Base-by-base conservation (phyloP, 2,797 vertebrate species). In the Coranthus polyacanthus region DNA sequence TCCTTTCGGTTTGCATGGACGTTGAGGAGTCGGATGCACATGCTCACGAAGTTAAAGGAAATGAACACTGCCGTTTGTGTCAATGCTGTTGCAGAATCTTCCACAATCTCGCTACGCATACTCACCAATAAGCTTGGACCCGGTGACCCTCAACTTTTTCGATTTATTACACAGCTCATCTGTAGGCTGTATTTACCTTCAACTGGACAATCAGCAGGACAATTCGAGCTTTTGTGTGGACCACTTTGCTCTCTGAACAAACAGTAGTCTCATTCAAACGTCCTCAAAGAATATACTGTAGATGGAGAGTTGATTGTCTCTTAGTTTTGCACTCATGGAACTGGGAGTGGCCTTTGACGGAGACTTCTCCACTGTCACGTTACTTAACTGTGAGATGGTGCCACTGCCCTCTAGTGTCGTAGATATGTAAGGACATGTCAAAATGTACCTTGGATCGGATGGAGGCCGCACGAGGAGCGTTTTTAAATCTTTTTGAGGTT, bases 221-320 rank as follows among this genome's bases (percentile, higher is more conserved):
- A 53, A 29, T 78, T 88, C 18, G 46, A 52, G 88, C 91, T 91
- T 75, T 63, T 2, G 18, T 87, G 88, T 86, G 87, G 93, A 92
- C 92, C 89, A 80, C 82, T 88, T 85, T 84, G 81, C 86, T 84
- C 82, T 74, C 85, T 78, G 84, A 78, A 82, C 90, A 89, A 82
- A 77, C 54, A 45, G 59, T 32, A 37, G 47, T 82, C 91, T 74
- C 70, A 87, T 92, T 93, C 87, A 91, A 87, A 88, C 24, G 86
- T 93, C 92, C 93, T 94, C 92, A 94, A 91, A 94, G 90, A 89
- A 66, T n/a, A 58, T 47, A 55, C 88, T 55, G 51, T 83, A 92
- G 91, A 91, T 85, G 85, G 69, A 81, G 65, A 69, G 45, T 53
- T 86, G 89, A 85, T 92, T 91, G 92, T 86, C 81, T 85, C 56